A percentile compares a stretch with the other conserved stretches of the same genome.
Evolutionary conservation across 2,888 invertebrate genomes (phyloP).

Genomic region (Cryptocephalus primarius): DNA sequence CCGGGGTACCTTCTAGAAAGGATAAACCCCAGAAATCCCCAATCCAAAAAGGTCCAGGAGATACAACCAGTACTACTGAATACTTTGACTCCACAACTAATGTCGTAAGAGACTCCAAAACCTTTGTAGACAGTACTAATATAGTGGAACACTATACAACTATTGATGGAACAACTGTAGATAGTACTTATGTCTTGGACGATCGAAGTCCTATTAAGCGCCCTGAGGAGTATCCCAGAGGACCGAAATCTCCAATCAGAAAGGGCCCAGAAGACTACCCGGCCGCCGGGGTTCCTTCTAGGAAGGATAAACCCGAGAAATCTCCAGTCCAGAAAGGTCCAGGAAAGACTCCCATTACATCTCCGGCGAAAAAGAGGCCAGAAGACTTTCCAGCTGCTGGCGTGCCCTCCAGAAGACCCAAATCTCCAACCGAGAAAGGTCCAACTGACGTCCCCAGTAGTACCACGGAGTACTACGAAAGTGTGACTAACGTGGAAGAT

Average conservation of each 20-base stretch:
- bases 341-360: slow-evolving; percentile 1
- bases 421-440: neutral
- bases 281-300: neutral
- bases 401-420: slow-evolving; percentile 1
- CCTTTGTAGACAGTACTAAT: slow-evolving; percentile 18
- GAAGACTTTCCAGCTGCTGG: slow-evolving; percentile 10
- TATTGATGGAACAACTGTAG: slow-evolving; percentile 7
- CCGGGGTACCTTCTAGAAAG: slow-evolving; percentile 3
- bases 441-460: slow-evolving; percentile 18
- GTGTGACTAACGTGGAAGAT: slow-evolving; percentile 20
- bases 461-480: slow-evolving; percentile 19
- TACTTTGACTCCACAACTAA: no score
- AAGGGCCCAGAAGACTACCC: neutral
- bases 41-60: neutral
- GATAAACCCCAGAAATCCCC: neutral
- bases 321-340: neutral
- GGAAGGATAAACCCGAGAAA: neutral
- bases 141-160: slow-evolving; percentile 19
- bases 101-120: slow-evolving; percentile 17
- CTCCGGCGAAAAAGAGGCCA: slow-evolving; percentile 4
- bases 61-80: slow-evolving; percentile 14
- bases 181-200: neutral
- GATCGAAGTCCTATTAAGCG: neutral
- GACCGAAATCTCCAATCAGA: neutral
- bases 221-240: neutral